Percentiles rank a stretch among this genome's conserved stretches.
Evolutionary conservation across 2,888 invertebrate genomes (phyloP).

Genomic region (Drosophila gaucha): DNA sequence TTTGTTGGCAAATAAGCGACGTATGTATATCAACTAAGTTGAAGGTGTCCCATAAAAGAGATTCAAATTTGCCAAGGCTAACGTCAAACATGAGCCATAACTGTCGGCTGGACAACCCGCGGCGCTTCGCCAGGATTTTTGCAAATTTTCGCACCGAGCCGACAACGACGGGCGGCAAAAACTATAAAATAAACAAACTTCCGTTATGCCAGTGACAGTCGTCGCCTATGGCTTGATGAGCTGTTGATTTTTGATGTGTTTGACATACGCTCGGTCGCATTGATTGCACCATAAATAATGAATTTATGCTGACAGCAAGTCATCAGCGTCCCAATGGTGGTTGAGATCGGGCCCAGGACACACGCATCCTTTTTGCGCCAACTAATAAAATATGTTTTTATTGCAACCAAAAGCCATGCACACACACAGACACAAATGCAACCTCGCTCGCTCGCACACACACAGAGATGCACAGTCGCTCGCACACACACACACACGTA

Average conservation of each 20-base stretch:
- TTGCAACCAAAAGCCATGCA: conserved; percentile 60
- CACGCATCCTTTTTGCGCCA: conserved; percentile 64
- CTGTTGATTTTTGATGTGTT: conserved; percentile 84
- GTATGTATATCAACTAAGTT: conserved; percentile 22
- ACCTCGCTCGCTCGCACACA: conserved; percentile 16
- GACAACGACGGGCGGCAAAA: conserved; percentile 65
- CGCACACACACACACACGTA: conserved; percentile 57
- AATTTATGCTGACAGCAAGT: conserved; percentile 84
- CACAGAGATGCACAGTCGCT: too few species aligned
- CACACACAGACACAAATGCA: conserved; percentile 24
- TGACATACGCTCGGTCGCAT: conserved; percentile 85
- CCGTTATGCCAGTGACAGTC: conserved; percentile 54
- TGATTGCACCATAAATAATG: conserved; percentile 85
- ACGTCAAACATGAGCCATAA: conserved; percentile 62
- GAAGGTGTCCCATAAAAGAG: conserved; percentile 67
- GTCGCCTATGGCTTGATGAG: conserved; percentile 53
- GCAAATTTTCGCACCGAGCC: conserved; percentile 68
- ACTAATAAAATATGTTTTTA: conserved; percentile 82
- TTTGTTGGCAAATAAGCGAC: too few species aligned
- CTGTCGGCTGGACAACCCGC: conserved; percentile 63
- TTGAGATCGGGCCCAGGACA: conserved; percentile 32
- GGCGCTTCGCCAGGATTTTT: conserved; percentile 50
- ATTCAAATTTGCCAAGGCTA: conserved; percentile 73
- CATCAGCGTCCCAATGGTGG: conserved; percentile 57
- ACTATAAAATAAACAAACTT: conserved; percentile 84